phyloP scores from a whole-genome alignment of 2,888 invertebrate species.

The Blera fallax region DNA sequence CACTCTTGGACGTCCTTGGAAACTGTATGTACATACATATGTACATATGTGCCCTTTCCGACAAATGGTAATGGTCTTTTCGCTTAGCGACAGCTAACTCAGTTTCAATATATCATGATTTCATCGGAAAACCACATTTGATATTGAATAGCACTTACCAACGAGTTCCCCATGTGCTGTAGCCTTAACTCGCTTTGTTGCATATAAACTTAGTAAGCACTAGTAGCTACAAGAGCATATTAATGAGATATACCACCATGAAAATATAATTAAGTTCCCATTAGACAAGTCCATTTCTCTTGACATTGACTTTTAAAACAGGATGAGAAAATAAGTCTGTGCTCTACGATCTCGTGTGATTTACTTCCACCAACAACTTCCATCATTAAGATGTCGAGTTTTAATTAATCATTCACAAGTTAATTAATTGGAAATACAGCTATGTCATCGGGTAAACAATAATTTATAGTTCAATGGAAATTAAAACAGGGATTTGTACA shows the following conservation, averaged over 20 bases:
- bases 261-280: not conserved
- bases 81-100: too few relatives aligned
- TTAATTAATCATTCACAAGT: not conserved
- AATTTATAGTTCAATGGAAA: not conserved
- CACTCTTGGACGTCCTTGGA: too few relatives aligned
- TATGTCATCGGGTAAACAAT: not conserved
- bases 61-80: too few relatives aligned
- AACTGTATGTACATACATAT: too few relatives aligned
- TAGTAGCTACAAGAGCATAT: not conserved
- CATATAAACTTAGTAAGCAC: not conserved
- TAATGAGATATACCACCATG: not conserved
- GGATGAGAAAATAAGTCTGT: not conserved
- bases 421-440: slow-evolving; percentile 2
- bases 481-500: not conserved
- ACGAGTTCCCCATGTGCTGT: not conserved
- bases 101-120: too few relatives aligned
- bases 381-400: not conserved
- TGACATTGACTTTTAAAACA: not conserved
- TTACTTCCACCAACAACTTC: not conserved
- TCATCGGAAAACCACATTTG: too few relatives aligned
- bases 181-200: not conserved
- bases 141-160: too few relatives aligned
- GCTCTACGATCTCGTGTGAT: not conserved
- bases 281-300: not conserved
- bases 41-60: too few relatives aligned